phyloP scores from a whole-genome alignment of 1,140 invertebrate species.

The Bathynomus jamesi region DNA sequence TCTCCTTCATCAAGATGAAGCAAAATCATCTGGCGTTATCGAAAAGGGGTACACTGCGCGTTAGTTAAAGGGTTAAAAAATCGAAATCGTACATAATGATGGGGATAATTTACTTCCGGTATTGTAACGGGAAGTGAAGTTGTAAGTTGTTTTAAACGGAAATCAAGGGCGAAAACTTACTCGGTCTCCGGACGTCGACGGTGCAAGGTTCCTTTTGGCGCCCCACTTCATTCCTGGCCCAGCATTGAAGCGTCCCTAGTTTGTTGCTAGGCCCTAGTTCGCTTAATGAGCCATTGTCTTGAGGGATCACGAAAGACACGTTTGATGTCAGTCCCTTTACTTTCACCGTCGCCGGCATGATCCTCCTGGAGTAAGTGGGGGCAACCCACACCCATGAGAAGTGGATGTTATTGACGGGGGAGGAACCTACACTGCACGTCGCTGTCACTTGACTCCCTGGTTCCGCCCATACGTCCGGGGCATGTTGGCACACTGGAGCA shows the following conservation, averaged over 20 bases:
- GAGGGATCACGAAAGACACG: slow-evolving; percentile 25
- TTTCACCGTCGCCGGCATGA: not conserved
- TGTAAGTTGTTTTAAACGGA: no score
- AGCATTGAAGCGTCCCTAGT: slow-evolving; percentile 25
- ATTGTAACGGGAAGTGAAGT: no score
- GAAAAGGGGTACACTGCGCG: no score
- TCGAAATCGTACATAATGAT: no score
- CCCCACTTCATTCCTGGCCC: slow-evolving; percentile 30
- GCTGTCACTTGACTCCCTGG: slow-evolving; percentile 19
- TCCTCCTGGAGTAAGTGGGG: slow-evolving; percentile 18
- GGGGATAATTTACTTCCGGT: no score
- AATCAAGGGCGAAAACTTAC: no score
- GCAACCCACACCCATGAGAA: slow-evolving; percentile 36
- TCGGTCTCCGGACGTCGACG: slow-evolving; percentile 20
- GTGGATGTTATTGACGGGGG: slow-evolving; percentile 19
- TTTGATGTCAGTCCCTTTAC: slow-evolving; percentile 17
- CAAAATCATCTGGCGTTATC: no score
- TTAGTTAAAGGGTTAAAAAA: no score
- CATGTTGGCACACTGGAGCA: slow-evolving; percentile 23
- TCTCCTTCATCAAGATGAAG: no score
- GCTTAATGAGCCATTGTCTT: slow-evolving; percentile 24
- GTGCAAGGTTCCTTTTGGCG: slow-evolving; percentile 19
- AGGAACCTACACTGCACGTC: slow-evolving; percentile 22
- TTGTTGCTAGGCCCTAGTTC: slow-evolving; percentile 14
- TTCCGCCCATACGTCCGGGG: slow-evolving; percentile 28